Conservation (phyloP, 2,888 invertebrate genomes). For the Nomada flava region DNA sequence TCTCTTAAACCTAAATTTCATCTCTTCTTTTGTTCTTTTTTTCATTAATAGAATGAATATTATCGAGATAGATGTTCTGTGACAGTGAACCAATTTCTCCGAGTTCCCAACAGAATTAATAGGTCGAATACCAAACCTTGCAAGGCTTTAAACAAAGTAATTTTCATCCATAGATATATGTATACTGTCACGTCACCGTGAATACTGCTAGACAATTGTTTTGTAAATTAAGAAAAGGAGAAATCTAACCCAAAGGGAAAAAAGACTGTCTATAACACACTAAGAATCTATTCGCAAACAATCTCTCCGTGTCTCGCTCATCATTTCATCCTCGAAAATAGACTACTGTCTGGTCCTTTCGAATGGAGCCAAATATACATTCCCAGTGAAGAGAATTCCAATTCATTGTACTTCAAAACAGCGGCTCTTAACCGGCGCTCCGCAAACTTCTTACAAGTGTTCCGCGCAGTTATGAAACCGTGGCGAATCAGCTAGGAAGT, state of each 20-base stretch:
- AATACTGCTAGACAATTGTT: neutral
- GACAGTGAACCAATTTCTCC: too few species aligned
- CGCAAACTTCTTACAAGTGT: too few species aligned
- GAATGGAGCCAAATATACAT: neutral
- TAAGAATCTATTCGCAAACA: neutral
- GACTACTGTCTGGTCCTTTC: neutral
- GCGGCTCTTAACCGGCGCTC: too few species aligned
- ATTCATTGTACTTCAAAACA: constrained; percentile 9
- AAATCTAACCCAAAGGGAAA: neutral
- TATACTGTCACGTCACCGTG: too few species aligned
- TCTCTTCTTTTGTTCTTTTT: too few species aligned
- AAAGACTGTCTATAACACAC: neutral
- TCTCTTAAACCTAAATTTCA: too few species aligned
- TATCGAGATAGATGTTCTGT: too few species aligned
- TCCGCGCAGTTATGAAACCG: too few species aligned
- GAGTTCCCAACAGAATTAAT: too few species aligned
- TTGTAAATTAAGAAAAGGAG: neutral
- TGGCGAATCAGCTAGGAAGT: too few species aligned
- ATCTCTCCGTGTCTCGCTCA: neutral
- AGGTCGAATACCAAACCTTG: neutral
- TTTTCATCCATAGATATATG: neutral
- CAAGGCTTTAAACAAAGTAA: too few species aligned
- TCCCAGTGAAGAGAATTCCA: neutral
- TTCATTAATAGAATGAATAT: too few species aligned
- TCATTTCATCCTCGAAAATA: neutral